Base-by-base conservation (phyloP, 2,888 invertebrate genomes). In the Scaptodrosophila latifasciaeformis region DNA sequence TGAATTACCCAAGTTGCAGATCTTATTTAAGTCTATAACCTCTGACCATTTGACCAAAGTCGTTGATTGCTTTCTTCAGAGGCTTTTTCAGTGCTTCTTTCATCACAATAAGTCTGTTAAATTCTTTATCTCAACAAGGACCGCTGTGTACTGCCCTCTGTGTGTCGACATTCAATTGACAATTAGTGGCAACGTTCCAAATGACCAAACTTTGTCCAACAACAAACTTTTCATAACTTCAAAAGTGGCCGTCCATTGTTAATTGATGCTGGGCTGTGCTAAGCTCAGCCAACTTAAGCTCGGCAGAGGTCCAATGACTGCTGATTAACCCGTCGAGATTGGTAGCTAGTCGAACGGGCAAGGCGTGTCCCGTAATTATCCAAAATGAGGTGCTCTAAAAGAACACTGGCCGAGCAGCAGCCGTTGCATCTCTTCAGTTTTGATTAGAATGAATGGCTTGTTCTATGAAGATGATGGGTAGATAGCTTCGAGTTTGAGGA, bases 321-420 rank as follows among this genome's bases (percentile, higher is more conserved):
- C 75, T 74, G 72, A 74, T 74, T 74, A 74, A 68, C 46, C 72
- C 77, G 48, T 62, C 46, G 72, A 70, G 77, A 69, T 24, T 24
- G 24, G 50, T 18, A 42, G 24, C 30, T 4, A 12, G 18, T 29
- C 34, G 31, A 40, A 21, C 29, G 29, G 31, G 47, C 53, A 42
- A 42, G n/a, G 10, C n/a, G 9, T 48, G 43, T 44, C 29, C 54
- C 53, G 54, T 74, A 77, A 74, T 74, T 77, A 77, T 70, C 59
- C 52, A 7, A 24, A 24, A 24, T 7, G 24, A 24, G 24, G 24
- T 24, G 24, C 24, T 24, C 24, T 3, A 24, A 3, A 24, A 24
- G 24, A 24, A 24, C 24, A 7, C 24, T 24, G 24, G 24, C 24
- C 24, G 24, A 5, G n/a, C n/a, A n/a, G n/a, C n/a, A n/a, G n/a